Percentiles rank a stretch among this genome's conserved stretches.
phyloP scores from a whole-genome alignment of 1,140 invertebrate genomes.

The Meloidogyne floridensis region DNA sequence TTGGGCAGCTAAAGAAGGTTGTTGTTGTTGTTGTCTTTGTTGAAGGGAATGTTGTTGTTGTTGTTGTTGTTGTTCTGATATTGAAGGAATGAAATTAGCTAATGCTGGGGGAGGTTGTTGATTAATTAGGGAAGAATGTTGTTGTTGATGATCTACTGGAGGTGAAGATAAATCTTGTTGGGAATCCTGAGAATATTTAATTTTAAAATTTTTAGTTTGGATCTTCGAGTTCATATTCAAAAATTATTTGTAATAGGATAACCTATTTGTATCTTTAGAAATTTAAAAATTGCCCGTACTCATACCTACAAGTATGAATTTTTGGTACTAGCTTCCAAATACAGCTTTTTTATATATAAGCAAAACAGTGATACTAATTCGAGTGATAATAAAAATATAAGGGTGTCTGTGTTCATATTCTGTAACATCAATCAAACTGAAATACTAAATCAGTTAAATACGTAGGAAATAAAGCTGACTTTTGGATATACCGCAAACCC shows the following conservation, averaged over 20 bases:
- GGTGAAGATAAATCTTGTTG: not conserved
- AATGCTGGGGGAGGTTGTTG: slow-evolving; percentile 16
- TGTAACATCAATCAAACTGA: too few relatives aligned
- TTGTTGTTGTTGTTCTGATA: slow-evolving; percentile 4
- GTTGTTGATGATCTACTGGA: not conserved
- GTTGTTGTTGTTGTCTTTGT: slow-evolving; percentile 4
- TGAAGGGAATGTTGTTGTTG: not conserved
- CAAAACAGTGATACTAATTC: too few relatives aligned
- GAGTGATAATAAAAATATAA: too few relatives aligned
- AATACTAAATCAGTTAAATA: too few relatives aligned
- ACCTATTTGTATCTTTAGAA: too few relatives aligned
- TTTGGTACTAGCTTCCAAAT: too few relatives aligned
- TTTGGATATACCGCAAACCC: too few relatives aligned
- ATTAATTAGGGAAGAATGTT: not conserved
- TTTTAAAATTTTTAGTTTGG: not conserved
- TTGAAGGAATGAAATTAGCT: slow-evolving; percentile 34
- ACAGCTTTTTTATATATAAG: too few relatives aligned
- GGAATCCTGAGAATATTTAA: not conserved
- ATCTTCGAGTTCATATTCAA: not conserved
- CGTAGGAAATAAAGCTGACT: too few relatives aligned
- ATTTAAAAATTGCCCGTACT: too few relatives aligned
- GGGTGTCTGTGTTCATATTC: too few relatives aligned
- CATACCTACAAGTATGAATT: too few relatives aligned
- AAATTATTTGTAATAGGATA: not conserved
- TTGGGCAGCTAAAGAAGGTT: slow-evolving; percentile 28